Evolutionary conservation across 2,888 invertebrate genomes (phyloP).

Genomic region (Tetheella fluctuosa): DNA sequence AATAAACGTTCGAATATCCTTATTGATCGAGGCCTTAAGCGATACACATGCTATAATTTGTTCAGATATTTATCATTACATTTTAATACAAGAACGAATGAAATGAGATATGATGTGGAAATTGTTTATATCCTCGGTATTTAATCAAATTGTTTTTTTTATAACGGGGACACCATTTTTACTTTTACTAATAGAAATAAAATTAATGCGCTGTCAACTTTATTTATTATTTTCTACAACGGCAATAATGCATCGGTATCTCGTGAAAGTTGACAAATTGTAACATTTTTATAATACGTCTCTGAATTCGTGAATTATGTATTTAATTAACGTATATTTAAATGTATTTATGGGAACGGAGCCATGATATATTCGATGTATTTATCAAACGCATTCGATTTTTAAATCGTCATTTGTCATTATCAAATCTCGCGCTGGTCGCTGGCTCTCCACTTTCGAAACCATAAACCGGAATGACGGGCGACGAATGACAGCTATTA

Average conservation of each 20-base stretch:
- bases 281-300: constrained; percentile 20
- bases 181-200: background rate
- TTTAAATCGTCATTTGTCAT: constrained; percentile 54
- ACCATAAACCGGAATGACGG: constrained; percentile 61
- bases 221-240: constrained; percentile 11
- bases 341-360: constrained; percentile 22
- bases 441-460: constrained; percentile 63
- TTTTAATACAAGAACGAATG: background rate
- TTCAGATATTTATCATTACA: background rate
- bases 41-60: background rate
- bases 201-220: constrained; percentile 11
- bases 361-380: constrained; percentile 26
- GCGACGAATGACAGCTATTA: constrained; percentile 46
- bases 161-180: background rate
- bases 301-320: background rate
- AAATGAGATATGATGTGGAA: background rate
- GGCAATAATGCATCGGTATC: constrained; percentile 8
- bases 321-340: constrained; percentile 20
- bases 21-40: background rate
- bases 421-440: constrained; percentile 42
- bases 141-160: background rate
- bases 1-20: background rate
- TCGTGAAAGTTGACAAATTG: constrained; percentile 31
- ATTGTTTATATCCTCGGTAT: background rate
- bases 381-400: constrained; percentile 31